A percentile compares a stretch with the other conserved stretches of the same genome.
Evolutionary conservation across 1,140 invertebrate species (phyloP).

Genomic region (Drosophila takahashii): DNA sequence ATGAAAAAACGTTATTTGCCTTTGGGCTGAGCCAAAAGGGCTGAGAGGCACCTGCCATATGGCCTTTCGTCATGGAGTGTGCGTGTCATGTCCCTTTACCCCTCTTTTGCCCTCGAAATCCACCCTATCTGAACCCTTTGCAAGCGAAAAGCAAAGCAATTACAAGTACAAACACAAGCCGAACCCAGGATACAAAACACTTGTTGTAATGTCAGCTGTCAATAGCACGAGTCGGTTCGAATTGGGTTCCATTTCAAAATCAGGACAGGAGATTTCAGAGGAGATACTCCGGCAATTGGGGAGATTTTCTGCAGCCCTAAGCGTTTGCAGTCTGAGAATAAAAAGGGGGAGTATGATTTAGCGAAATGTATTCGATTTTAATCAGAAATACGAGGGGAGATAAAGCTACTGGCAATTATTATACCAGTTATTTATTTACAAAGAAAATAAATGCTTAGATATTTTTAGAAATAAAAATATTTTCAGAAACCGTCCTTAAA

Average conservation of each 20-base stretch:
- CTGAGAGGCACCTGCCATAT: slow-evolving; percentile 43
- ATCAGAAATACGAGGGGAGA: background rate
- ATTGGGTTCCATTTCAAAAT: slow-evolving; percentile 24
- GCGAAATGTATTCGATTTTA: background rate
- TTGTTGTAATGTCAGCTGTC: slow-evolving; percentile 54
- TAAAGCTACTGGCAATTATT: background rate
- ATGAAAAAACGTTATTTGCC: slow-evolving; percentile 47
- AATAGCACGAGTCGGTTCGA: slow-evolving; percentile 44
- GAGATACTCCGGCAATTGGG: slow-evolving; percentile 20
- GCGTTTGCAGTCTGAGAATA: slow-evolving; percentile 6
- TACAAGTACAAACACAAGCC: slow-evolving; percentile 41
- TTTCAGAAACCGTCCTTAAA: background rate
- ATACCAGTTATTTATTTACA: too few species aligned
- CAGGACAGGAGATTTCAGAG: slow-evolving; percentile 1
- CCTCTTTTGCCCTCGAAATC: slow-evolving; percentile 4
- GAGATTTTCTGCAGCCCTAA: slow-evolving; percentile 17
- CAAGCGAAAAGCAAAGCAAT: slow-evolving; percentile 35
- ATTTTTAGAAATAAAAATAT: background rate
- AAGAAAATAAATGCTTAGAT: too few species aligned
- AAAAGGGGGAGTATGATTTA: slow-evolving; percentile 6
- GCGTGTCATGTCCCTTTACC: slow-evolving; percentile 18
- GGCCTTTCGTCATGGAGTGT: slow-evolving; percentile 36
- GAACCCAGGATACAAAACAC: slow-evolving; percentile 34
- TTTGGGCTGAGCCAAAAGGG: slow-evolving; percentile 16
- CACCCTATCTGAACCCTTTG: slow-evolving; percentile 12